These are phyloP conservation scores for Meloidogyne hapla DNA, from an alignment of 1,140 invertebrate species.

Conservation along the genomic window DNA sequence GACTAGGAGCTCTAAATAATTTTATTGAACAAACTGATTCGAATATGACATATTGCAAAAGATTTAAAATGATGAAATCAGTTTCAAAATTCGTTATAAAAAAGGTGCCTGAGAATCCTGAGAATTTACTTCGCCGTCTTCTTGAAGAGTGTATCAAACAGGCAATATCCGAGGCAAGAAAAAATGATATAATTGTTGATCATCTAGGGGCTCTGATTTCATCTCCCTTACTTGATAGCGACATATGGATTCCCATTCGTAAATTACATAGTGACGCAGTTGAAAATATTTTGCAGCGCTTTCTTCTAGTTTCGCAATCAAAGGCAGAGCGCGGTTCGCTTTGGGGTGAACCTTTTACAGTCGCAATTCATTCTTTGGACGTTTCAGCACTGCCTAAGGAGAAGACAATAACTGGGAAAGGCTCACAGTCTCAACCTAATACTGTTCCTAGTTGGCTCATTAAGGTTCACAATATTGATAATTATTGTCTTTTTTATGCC, in stretches of 20 bases:
- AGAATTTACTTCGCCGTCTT: not conserved
- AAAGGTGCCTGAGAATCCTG: not conserved
- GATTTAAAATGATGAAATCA: not conserved
- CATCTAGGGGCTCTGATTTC: not conserved
- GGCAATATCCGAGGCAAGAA: not conserved
- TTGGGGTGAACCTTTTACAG: not conserved
- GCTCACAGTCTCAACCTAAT: not conserved
- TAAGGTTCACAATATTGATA: not conserved
- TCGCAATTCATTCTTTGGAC: not conserved
- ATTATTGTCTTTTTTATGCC: constrained; percentile 10
- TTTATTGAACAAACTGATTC: no score
- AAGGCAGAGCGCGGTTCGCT: constrained; percentile 2
- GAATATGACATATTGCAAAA: not conserved
- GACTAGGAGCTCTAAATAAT: no score
- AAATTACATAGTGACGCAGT: not conserved
- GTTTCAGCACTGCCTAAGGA: not conserved
- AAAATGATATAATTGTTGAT: not conserved
- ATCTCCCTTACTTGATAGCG: not conserved
- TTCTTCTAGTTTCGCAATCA: not conserved
- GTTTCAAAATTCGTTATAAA: not conserved
- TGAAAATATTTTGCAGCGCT: constrained; percentile 5
- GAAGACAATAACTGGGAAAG: no score
- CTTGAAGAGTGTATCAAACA: not conserved
- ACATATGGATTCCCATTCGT: constrained; percentile 6
- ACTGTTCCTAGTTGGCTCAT: not conserved